Conservation (phyloP, 2,797 vertebrate genomes). For the Parambassis ranga region DNA sequence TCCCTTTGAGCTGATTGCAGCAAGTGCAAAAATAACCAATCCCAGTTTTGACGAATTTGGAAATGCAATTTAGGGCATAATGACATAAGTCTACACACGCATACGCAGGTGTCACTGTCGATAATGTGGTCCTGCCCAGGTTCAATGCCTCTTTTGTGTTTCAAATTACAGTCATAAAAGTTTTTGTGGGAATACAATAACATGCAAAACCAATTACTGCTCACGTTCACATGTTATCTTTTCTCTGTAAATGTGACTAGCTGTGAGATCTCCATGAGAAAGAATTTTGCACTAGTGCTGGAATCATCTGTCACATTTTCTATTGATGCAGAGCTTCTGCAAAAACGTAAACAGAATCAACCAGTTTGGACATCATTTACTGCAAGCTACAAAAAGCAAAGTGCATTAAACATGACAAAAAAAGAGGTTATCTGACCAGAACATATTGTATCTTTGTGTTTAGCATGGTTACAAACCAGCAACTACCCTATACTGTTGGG, state of each 20-base stretch:
- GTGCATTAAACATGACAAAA: no score
- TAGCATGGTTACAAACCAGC: background rate
- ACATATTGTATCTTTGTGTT: background rate
- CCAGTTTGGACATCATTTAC: no score
- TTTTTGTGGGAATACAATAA: background rate
- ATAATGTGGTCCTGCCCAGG: conserved; percentile 6
- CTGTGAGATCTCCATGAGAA: no score
- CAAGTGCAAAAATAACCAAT: conserved; percentile 70
- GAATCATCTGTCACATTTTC: no score
- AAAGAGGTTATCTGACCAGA: no score
- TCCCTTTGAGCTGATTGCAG: conserved; percentile 73
- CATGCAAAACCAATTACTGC: background rate
- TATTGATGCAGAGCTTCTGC: no score
- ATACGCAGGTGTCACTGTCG: conserved; percentile 59
- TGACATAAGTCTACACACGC: conserved; percentile 43
- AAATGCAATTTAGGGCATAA: conserved; percentile 64
- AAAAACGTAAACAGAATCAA: no score
- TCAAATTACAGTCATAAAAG: conserved; percentile 10
- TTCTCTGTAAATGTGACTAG: background rate
- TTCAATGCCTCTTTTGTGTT: conserved; percentile 12
- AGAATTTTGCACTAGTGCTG: no score
- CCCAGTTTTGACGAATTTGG: conserved; percentile 70
- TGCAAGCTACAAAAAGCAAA: no score
- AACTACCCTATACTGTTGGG: background rate
- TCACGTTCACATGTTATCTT: background rate